Evolutionary conservation across 2,797 vertebrate genomes (phyloP), one percentile per base, ranked within the genome.

Genomic region (Anolis apletophallus): DNA sequence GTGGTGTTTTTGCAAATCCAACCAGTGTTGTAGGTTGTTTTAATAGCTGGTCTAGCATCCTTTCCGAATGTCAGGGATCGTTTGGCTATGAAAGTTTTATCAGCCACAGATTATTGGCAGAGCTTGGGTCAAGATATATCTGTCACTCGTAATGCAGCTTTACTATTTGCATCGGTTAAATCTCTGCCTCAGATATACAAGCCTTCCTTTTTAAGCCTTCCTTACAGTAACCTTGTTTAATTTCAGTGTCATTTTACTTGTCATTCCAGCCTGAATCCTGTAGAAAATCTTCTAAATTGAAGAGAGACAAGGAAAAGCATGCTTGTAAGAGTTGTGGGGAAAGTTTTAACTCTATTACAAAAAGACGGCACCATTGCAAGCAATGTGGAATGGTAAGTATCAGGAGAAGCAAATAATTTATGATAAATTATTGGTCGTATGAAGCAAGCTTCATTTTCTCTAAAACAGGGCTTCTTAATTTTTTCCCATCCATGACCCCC

Each of bases 291-390:
- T 97, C 98, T 81, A 98, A 96, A 93, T 89, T 87, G 90, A 98
- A 98, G 92, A 97, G 98, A 73, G 98, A 99, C 40, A 99, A 98
- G 89, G 98, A 99, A 94, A 99, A 98, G 89, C 98, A 98, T 88
- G 96, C 96, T 1, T 99, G 99, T 93, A 98, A 98, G 95, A 97
- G 97, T 94, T 99, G 99, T 90, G 97, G 92, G 0, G 99, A 99
- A 94, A 98, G 95, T 93, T 99, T 99, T 93, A 97, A 98, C 88
- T 99, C 97, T 54, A 97, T 99, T 95, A 99, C 98, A 13, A 99
- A 99, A 93, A 97, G 99, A 93, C 97, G 97, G 90, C 98, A 99
- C 92, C 99, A 97, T 93, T 99, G 99, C 97, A 99, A 99, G 95
- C 95, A 96, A 87, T 99, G 98, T 5, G 97, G 97, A 91, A 97